Conservation (phyloP, 1,140 invertebrate species). For the Ditylenchus dipsaci region DNA sequence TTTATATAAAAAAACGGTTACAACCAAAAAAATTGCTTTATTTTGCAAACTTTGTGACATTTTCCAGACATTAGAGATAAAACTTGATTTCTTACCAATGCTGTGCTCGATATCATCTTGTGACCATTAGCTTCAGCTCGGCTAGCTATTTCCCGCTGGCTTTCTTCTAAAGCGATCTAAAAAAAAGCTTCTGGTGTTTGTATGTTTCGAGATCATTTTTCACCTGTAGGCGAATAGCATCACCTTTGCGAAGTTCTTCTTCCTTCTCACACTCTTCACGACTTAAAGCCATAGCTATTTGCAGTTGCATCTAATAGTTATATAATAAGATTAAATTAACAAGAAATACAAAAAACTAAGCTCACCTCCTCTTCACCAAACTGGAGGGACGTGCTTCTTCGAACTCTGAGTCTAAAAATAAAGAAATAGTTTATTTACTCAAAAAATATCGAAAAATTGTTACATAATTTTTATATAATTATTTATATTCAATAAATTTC, state of each 20-base stretch:
- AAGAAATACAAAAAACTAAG: no score
- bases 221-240: conserved; percentile 72
- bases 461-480: no score
- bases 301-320: conserved; percentile 86
- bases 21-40: no score
- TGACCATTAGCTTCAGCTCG: conserved; percentile 7
- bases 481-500: no score
- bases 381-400: conserved; percentile 89
- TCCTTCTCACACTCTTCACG: conserved; percentile 96
- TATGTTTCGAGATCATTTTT: neutral
- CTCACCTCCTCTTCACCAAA: conserved; percentile 91
- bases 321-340: no score
- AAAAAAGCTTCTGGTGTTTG: no score
- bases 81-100: no score
- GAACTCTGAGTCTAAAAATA: conserved; percentile 67
- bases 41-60: no score
- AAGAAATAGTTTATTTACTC: no score
- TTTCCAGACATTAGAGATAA: no score
- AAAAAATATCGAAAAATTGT: no score
- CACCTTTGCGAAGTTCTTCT: conserved; percentile 80
- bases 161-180: conserved; percentile 50
- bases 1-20: neutral
- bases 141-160: conserved; percentile 31
- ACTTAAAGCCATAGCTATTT: conserved; percentile 90
- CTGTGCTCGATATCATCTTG: conserved; percentile 19